These are phyloP conservation scores for Simalia tracyae DNA, from an alignment of 2,797 vertebrate genomes.

Conservation along the genomic window DNA sequence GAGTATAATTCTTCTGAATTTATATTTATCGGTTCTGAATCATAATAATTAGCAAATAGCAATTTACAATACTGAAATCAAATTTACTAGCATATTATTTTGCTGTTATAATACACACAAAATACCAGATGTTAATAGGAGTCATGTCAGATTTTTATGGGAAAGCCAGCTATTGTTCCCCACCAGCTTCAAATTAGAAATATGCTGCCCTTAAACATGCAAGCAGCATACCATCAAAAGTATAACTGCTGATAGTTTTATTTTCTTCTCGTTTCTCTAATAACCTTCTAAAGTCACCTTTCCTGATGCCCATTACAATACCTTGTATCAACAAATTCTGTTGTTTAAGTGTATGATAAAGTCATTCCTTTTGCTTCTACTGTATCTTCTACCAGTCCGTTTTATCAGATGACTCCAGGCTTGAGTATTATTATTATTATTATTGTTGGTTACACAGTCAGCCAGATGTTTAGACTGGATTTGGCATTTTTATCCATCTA, in stretches of 20 bases:
- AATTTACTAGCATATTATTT: not conserved
- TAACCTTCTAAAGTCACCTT: not conserved
- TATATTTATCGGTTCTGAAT: not conserved
- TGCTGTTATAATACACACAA: not conserved
- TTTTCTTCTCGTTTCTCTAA: not conserved
- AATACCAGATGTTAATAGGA: not conserved
- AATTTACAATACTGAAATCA: not conserved
- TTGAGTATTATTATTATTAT: not conserved
- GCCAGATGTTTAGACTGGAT: too few species aligned
- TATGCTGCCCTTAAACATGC: not conserved
- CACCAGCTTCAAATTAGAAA: not conserved
- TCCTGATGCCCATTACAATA: not conserved
- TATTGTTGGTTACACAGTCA: too few species aligned
- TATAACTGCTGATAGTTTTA: not conserved
- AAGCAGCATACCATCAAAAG: not conserved
- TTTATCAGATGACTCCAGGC: not conserved
- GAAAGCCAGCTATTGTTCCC: not conserved
- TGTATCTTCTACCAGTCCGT: not conserved
- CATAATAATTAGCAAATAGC: not conserved
- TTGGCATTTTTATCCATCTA: too few species aligned
- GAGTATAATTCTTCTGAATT: not conserved
- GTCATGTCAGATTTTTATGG: not conserved
- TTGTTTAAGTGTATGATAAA: not conserved
- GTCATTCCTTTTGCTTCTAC: not conserved
- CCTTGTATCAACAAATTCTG: not conserved